Evolutionary conservation across 2,797 vertebrate genomes (phyloP).

Genomic region (Eleutherodactylus coqui): DNA sequence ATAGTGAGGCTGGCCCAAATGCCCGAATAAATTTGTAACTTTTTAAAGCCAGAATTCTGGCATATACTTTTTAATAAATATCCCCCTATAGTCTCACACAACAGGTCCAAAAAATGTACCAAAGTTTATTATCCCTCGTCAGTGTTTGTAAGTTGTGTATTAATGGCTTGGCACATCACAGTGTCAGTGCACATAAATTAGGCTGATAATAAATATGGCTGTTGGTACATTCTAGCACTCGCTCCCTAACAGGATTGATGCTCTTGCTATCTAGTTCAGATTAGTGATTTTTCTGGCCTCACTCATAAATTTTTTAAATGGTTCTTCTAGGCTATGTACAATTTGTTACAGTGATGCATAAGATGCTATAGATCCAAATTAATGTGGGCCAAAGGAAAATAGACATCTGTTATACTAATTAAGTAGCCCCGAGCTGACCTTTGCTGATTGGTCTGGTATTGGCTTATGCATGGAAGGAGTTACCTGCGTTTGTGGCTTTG

Average conservation of each 20-base stretch:
- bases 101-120: not conserved
- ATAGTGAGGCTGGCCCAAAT: too few species aligned
- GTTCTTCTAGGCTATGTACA: not conserved
- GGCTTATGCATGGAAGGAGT: not conserved
- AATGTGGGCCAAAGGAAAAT: slow-evolving; percentile 22
- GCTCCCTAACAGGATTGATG: slow-evolving; percentile 15
- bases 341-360: slow-evolving; percentile 8
- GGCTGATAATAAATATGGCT: slow-evolving; percentile 20
- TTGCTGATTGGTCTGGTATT: slow-evolving; percentile 47
- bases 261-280: not conserved
- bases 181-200: slow-evolving; percentile 17
- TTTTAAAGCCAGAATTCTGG: too few species aligned
- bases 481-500: not conserved
- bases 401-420: slow-evolving; percentile 41
- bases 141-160: not conserved
- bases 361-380: slow-evolving; percentile 33
- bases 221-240: not conserved
- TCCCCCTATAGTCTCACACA: too few species aligned
- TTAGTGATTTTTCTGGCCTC: slow-evolving; percentile 18
- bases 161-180: not conserved
- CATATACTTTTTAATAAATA: too few species aligned
- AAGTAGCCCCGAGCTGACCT: slow-evolving; percentile 38
- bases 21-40: too few species aligned
- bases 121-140: not conserved
- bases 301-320: slow-evolving; percentile 40